phyloP scores from a whole-genome alignment of 2,797 vertebrate genomes.

The Crenuchus spilurus region DNA sequence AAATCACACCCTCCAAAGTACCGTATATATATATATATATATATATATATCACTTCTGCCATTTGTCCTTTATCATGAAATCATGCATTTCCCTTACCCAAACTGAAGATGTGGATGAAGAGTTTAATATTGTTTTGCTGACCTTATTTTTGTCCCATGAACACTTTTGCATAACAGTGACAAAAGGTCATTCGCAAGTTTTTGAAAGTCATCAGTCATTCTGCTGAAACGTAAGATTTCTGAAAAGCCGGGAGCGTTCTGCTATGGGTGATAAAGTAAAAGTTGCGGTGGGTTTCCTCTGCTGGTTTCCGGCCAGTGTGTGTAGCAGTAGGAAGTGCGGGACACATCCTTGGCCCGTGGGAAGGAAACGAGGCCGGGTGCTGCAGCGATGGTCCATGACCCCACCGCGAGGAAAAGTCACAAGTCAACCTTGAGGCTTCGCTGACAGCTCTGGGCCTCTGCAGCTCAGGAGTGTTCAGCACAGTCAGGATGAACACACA shows the following conservation, averaged over 20 bases:
- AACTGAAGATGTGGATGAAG: neutral
- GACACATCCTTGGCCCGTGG: slow-evolving; percentile 77
- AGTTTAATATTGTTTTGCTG: neutral
- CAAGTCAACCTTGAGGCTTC: slow-evolving; percentile 75
- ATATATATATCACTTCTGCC: too few species aligned
- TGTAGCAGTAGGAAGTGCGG: slow-evolving; percentile 74
- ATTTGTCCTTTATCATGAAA: too few species aligned
- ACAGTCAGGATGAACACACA: slow-evolving; percentile 35
- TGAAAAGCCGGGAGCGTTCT: slow-evolving; percentile 7
- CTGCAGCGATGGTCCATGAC: slow-evolving; percentile 75
- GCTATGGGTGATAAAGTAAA: slow-evolving; percentile 47
- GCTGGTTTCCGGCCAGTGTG: slow-evolving; percentile 76
- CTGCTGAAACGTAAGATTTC: slow-evolving; percentile 30
- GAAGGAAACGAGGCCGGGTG: slow-evolving; percentile 76
- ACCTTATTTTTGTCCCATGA: neutral
- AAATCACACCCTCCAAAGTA: too few species aligned
- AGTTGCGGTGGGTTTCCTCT: slow-evolving; percentile 70
- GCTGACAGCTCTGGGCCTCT: slow-evolving; percentile 71
- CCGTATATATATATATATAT: too few species aligned
- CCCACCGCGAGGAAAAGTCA: slow-evolving; percentile 68
- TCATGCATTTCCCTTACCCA: neutral
- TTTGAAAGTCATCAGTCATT: slow-evolving; percentile 19
- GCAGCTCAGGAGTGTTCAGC: slow-evolving; percentile 56
- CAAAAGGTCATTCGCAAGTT: neutral
- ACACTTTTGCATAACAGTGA: neutral